These are phyloP conservation scores for Orussus abietinus DNA, from an alignment of 1,140 invertebrate species.

Conservation along the genomic window DNA sequence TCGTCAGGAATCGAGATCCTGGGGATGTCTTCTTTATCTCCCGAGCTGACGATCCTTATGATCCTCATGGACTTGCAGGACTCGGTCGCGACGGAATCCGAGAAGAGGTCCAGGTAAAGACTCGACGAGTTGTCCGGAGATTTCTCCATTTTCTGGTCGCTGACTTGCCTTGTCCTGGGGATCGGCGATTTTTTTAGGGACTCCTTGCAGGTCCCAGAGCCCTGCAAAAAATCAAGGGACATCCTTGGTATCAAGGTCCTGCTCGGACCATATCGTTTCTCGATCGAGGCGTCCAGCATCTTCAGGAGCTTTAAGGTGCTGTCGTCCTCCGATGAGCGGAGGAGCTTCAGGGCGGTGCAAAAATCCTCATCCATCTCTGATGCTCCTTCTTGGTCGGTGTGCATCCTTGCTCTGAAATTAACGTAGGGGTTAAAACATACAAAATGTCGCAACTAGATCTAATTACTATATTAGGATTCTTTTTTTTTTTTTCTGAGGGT, in stretches of 20 bases:
- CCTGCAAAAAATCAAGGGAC: too few species aligned
- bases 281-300: conserved; percentile 28
- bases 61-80: not conserved
- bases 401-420: conserved; percentile 5
- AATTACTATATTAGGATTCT: too few species aligned
- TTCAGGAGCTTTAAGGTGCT: conserved; percentile 27
- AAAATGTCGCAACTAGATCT: too few species aligned
- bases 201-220: not conserved
- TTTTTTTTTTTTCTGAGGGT: too few species aligned
- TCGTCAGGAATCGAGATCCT: conserved; percentile 43
- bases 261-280: conserved; percentile 19
- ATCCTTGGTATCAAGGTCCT: conserved; percentile 15
- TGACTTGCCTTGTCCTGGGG: too few species aligned
- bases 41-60: not conserved
- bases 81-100: too few species aligned
- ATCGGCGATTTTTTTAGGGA: not conserved
- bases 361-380: conserved; percentile 22
- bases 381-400: conserved; percentile 1
- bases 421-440: not conserved
- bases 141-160: too few species aligned
- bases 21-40: conserved; percentile 26
- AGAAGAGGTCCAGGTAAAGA: too few species aligned
- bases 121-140: too few species aligned
- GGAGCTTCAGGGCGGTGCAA: conserved; percentile 22
- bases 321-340: conserved; percentile 28